Conservation (phyloP, 2,888 invertebrate genomes). For the Pollenia angustigena region DNA sequence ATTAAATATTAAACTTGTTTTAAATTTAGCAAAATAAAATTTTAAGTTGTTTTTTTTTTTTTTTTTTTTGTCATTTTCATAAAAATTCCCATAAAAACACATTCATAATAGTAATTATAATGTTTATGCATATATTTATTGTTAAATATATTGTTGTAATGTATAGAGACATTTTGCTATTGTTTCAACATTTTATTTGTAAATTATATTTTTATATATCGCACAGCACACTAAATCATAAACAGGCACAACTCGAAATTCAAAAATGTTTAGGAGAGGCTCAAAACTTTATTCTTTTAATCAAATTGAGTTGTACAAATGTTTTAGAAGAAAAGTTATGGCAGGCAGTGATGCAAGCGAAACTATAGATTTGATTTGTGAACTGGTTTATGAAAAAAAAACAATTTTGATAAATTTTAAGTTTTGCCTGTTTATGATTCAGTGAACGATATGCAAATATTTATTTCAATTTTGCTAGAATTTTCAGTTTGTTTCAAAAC, state of each 20-base stretch:
- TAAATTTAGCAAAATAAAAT: neutral
- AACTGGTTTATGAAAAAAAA: no score
- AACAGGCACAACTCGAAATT: no score
- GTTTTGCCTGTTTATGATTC: no score
- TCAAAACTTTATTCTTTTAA: no score
- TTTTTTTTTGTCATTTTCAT: slow-evolving; percentile 19
- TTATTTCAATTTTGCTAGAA: slow-evolving; percentile 45
- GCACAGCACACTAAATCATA: no score
- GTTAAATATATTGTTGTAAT: neutral
- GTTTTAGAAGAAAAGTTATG: no score
- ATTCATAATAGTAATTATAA: slow-evolving; percentile 25
- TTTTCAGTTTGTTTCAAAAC: slow-evolving; percentile 22
- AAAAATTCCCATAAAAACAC: neutral
- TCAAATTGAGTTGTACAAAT: no score
- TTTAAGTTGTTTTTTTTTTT: neutral
- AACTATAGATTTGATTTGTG: no score
- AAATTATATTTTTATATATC: slow-evolving; percentile 7
- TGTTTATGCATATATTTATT: slow-evolving; percentile 7
- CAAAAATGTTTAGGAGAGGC: no score
- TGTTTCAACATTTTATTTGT: slow-evolving; percentile 7
- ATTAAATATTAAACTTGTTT: slow-evolving; percentile 16
- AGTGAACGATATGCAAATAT: neutral
- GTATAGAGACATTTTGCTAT: slow-evolving; percentile 3
- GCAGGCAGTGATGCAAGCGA: no score
- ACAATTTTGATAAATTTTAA: no score